Evolutionary conservation across 2,113 vertebrate genomes (phyloP), one percentile per base, ranked within the genome.

Genomic region (Saguinus imperator): DNA sequence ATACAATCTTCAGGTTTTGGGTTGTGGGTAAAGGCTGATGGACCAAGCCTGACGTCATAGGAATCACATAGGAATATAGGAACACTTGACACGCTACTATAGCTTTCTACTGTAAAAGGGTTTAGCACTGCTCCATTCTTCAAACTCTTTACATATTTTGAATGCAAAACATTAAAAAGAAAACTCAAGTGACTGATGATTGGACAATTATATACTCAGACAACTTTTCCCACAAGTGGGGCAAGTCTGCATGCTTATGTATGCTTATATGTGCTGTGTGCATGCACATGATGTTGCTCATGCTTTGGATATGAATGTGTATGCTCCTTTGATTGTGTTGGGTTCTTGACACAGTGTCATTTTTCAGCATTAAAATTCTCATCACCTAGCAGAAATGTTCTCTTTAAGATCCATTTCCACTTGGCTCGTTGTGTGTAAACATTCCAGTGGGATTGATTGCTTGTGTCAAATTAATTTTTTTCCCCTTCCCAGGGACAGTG

Each of bases 391-490:
- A 97, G 89, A 96, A 97, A 58, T 82, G 50, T n/a, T 97, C 83
- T 93, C 87, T 95, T 96, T 93, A 93, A 79, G 89, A 95, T 97
- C 95, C 89, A 93, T 97, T 97, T 98, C 94, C 97, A 83, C 80
- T 97, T 97, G 97, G 94, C 95, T 96, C 5, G 1, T 18, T 89
- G 57, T 97, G 55, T 3, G 13, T 82, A 97, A 96, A 97, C 84
- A 95, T 98, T 96, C 95, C 70, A 97, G 80, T 94, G 95, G 93
- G 87, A 98, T 97, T 97, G 97, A 98, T 89, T 94, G 89, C 93
- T 97, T 77, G 37, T 96, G 97, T 97, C 93, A 96, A 97, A 97
- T 98, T 95, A 97, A 96, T 96, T 94, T 97, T 96, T 96, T 94
- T 91, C n/a, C 76, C 75, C 73, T 97, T 96, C 27, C 48, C 13